Evolutionary conservation across 2,797 vertebrate species (phyloP), one percentile per base, ranked within the genome.

Genomic region (Dendrocincla fuliginosa): DNA sequence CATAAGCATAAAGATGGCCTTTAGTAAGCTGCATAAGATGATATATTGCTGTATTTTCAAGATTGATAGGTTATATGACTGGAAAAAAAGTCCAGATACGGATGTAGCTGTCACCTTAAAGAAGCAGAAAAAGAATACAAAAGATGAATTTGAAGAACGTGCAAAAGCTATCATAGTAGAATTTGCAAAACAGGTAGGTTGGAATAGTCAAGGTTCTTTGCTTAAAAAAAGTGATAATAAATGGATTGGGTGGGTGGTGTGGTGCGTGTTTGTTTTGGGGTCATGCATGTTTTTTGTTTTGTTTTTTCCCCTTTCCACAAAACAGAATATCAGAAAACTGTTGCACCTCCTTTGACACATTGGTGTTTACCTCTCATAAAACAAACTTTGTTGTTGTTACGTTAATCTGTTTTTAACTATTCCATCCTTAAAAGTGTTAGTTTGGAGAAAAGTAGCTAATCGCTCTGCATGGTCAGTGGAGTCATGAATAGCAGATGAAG

Each of bases 61-160:
- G 99, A 98, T 99, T 53, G 99, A 99, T 96, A 98, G 99, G 94
- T 98, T 99, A 50, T 99, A 99, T 84, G 99, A 99, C 97, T 99
- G 99, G 99, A 99, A 99, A 97, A 99, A 98, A 97, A 98, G 99
- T 86, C 99, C 99, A 0, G 99, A 99, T 6, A 98, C 98, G 0
- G 99, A 99, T 50, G 98, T 99, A 8, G 98, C 98, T 87, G 83
- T 98, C 46, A 99, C 99, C 16, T 98, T 99, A 96, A 99, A 99
- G 98, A 99, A 99, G 96, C 99, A 99, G 98, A 99, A 99, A 97
- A 99, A 99, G 96, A 99, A 99, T 95, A 99, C 99, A 0, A 99
- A 98, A 96, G 99, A 99, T 86, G 99, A 99, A 97, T 99, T 99
- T n/a, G 99, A 99, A 50, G 99, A 99, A 96, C 90, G 99, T 41